A percentile compares a stretch with the other conserved stretches of the same genome.
Evolutionary conservation across 2,888 invertebrate species (phyloP).

Genomic region (Brachyopa scutellaris): DNA sequence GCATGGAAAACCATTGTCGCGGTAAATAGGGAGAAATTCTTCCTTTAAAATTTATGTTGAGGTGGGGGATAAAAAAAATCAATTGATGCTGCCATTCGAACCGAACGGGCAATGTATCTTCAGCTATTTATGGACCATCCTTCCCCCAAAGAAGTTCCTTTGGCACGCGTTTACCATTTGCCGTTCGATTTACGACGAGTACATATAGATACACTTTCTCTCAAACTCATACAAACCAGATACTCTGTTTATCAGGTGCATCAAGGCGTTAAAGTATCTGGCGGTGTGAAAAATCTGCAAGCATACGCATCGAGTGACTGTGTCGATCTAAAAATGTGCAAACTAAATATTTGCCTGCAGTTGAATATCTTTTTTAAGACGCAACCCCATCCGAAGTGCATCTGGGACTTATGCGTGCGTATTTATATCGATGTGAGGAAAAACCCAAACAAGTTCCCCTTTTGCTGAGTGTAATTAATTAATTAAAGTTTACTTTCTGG

Average conservation of each 20-base stretch:
- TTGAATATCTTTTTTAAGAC: no score
- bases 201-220: no score
- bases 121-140: constrained; percentile 31
- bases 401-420: constrained; percentile 47
- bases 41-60: not conserved
- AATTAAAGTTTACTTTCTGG: constrained; percentile 34
- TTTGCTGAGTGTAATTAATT: constrained; percentile 42
- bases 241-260: constrained; percentile 59
- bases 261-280: constrained; percentile 52
- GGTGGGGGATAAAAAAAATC: not conserved
- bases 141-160: not conserved
- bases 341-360: no score
- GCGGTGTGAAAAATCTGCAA: not conserved
- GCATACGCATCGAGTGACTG: not conserved
- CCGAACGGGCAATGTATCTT: constrained; percentile 36
- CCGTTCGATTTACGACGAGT: constrained; percentile 30
- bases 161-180: constrained; percentile 48
- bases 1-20: constrained; percentile 10
- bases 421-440: not conserved
- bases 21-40: constrained; percentile 1
- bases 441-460: constrained; percentile 9
- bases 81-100: constrained; percentile 38
- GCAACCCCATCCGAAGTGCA: no score
- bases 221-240: not conserved
- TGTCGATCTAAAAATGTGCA: constrained; percentile 38